These are phyloP conservation scores for Dryobotodes eremita DNA, from an alignment of 2,888 invertebrate genomes.

Conservation along the genomic window DNA sequence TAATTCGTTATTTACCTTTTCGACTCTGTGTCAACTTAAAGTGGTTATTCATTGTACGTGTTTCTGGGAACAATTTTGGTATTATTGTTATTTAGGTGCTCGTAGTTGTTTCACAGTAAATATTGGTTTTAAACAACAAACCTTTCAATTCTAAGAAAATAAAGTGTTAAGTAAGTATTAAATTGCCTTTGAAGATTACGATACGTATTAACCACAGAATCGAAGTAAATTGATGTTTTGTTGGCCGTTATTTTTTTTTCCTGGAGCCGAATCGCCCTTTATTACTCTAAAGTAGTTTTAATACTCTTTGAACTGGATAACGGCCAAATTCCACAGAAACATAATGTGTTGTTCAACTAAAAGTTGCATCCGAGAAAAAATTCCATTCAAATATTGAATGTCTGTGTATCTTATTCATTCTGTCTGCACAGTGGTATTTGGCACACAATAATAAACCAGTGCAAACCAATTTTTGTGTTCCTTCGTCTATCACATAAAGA, in stretches of 20 bases:
- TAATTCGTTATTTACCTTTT: conserved; percentile 73
- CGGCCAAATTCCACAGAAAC: conserved; percentile 14
- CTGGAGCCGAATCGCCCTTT: conserved; percentile 13
- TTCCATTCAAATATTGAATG: conserved; percentile 46
- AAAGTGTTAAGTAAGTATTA: conserved; percentile 8
- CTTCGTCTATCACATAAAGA: conserved; percentile 34
- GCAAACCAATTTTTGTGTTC: conserved; percentile 53
- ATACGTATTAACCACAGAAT: conserved; percentile 3
- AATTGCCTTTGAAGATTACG: conserved; percentile 8
- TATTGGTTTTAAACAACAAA: conserved; percentile 17
- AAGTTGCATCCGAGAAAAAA: conserved; percentile 30
- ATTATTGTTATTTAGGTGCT: conserved; percentile 4
- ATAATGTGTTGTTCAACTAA: conserved; percentile 14
- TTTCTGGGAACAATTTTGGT: conserved; percentile 39
- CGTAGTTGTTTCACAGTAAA: conserved; percentile 8
- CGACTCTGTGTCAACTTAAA: conserved; percentile 61
- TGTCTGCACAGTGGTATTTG: conserved; percentile 56
- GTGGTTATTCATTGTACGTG: conserved; percentile 22
- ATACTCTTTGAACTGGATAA: conserved; percentile 19
- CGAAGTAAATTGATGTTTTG: conserved; percentile 10
- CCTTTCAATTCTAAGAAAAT: conserved; percentile 17
- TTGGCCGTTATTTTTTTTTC: not conserved
- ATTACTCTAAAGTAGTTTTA: not conserved
- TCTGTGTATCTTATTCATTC: conserved; percentile 36
- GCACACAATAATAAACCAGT: conserved; percentile 62